phyloP scores from a whole-genome alignment of 2,113 vertebrate species.

The Ammodytes marinus region DNA sequence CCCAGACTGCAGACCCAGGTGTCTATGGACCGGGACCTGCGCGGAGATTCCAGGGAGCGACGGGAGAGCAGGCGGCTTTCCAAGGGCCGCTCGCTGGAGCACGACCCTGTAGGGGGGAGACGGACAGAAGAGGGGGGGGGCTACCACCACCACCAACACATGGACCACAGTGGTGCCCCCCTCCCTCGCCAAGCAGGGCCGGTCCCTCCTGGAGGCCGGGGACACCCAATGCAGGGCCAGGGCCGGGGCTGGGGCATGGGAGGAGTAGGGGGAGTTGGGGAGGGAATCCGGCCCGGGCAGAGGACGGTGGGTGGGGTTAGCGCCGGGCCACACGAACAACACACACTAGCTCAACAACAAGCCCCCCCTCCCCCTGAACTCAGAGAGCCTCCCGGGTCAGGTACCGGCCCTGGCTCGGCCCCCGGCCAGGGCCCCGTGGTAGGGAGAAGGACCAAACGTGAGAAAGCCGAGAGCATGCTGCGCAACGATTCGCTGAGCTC shows the following conservation, averaged over 20 bases:
- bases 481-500: slow-evolving; percentile 98
- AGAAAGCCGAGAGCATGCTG: slow-evolving; percentile 96
- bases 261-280: slow-evolving; percentile 30
- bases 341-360: slow-evolving; percentile 81
- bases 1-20: slow-evolving; percentile 81
- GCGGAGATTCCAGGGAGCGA: slow-evolving; percentile 90
- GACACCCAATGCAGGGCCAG: slow-evolving; percentile 49
- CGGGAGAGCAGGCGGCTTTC: slow-evolving; percentile 89
- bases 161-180: slow-evolving; percentile 64
- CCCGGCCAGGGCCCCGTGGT: slow-evolving; percentile 86
- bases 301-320: slow-evolving; percentile 86
- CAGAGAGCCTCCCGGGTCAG: slow-evolving; percentile 87
- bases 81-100: slow-evolving; percentile 93
- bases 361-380: slow-evolving; percentile 86
- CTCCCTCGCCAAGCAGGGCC: slow-evolving; percentile 66
- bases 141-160: slow-evolving; percentile 73
- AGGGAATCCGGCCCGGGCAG: slow-evolving; percentile 64
- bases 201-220: slow-evolving; percentile 64
- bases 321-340: slow-evolving; percentile 81
- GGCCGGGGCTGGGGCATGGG: slow-evolving; percentile 65
- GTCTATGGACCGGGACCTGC: slow-evolving; percentile 86
- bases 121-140: slow-evolving; percentile 87
- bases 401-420: slow-evolving; percentile 85
- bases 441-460: slow-evolving; percentile 92
- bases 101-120: slow-evolving; percentile 83